phyloP scores from a whole-genome alignment of 2,113 vertebrate genomes.

The Callionymus lyra region DNA sequence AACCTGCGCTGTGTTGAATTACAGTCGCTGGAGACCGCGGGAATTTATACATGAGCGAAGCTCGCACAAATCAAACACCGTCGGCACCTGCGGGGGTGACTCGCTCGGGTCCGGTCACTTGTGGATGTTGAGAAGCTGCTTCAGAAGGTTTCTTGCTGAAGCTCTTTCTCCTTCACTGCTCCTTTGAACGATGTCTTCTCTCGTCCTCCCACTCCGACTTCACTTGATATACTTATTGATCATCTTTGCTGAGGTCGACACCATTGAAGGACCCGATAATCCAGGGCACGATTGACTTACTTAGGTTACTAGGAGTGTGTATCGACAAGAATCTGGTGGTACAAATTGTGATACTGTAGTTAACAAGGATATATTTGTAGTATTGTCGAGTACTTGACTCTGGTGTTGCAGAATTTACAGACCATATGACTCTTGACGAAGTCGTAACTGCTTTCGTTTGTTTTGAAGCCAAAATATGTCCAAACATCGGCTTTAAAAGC shows the following conservation, averaged over 20 bases:
- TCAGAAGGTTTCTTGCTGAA: constrained; percentile 8
- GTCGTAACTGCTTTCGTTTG: no score
- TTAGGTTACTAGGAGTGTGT: no score
- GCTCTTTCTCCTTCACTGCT: constrained; percentile 28
- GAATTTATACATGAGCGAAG: constrained; percentile 68
- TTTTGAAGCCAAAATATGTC: no score
- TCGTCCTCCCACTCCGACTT: constrained; percentile 47
- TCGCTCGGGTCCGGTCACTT: constrained; percentile 27
- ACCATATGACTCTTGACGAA: no score
- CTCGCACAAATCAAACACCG: constrained; percentile 64
- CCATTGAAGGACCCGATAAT: constrained; percentile 36
- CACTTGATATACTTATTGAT: constrained; percentile 60
- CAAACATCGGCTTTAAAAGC: no score
- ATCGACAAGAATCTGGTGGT: no score
- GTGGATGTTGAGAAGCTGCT: constrained; percentile 21
- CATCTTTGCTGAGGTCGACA: constrained; percentile 47
- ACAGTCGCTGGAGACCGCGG: constrained; percentile 56
- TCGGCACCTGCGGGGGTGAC: constrained; percentile 38
- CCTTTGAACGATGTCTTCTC: constrained; percentile 30
- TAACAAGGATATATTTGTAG: no score
- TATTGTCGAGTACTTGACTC: no score
- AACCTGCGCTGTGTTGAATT: constrained; percentile 71
- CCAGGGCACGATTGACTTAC: constrained; percentile 36
- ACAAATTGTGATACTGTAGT: no score
- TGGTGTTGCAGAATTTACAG: no score